Evolutionary conservation across 2,888 invertebrate species (phyloP).

Genomic region (Geotrupes spiniger): DNA sequence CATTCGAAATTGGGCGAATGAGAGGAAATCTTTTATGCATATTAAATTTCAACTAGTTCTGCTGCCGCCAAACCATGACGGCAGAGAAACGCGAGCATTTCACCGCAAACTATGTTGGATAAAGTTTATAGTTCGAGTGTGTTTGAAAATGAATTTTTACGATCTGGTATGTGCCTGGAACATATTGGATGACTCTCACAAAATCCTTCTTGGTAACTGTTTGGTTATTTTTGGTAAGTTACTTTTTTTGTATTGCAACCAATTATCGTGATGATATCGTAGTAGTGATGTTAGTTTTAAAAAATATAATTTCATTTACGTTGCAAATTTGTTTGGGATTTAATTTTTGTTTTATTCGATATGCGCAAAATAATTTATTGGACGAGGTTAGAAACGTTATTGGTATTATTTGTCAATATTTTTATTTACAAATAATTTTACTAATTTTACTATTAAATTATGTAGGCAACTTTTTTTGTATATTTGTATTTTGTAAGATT

Average conservation of each 20-base stretch:
- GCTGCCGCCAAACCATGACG: neutral
- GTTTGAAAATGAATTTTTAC: constrained; percentile 16
- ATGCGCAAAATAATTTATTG: constrained; percentile 3
- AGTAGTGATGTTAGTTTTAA: too few species aligned
- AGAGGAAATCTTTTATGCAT: constrained; percentile 9
- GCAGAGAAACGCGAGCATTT: neutral
- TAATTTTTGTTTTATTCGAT: neutral
- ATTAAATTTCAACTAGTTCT: constrained; percentile 17
- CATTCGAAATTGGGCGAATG: constrained; percentile 3
- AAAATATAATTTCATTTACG: too few species aligned
- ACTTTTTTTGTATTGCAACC: neutral
- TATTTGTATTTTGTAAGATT: too few species aligned
- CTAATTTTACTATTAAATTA: too few species aligned
- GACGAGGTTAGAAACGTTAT: too few species aligned
- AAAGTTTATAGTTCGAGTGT: neutral
- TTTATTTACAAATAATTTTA: too few species aligned
- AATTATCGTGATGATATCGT: too few species aligned
- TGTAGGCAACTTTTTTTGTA: too few species aligned
- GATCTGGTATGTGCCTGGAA: constrained; percentile 33
- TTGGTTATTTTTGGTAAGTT: constrained; percentile 56
- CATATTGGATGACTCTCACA: constrained; percentile 56
- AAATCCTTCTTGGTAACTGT: constrained; percentile 55
- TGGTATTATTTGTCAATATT: too few species aligned
- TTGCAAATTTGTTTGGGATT: constrained; percentile 1
- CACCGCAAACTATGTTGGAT: neutral